Evolutionary conservation across 2,113 vertebrate genomes (phyloP).

Genomic region (Pao palembangensis): DNA sequence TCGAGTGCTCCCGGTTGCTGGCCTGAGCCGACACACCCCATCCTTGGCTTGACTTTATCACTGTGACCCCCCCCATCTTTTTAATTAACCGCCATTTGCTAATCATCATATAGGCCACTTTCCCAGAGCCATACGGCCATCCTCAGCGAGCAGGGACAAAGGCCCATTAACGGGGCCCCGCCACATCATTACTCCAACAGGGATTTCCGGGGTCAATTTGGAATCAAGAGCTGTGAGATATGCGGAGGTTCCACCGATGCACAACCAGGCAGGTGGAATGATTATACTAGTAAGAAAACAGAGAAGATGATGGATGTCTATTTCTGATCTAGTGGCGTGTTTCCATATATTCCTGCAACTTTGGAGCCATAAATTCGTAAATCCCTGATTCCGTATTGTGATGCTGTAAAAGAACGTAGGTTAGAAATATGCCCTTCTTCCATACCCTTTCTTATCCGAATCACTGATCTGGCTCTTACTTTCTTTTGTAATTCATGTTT

Average conservation of each 20-base stretch:
- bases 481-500: conserved; percentile 32
- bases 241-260: conserved; percentile 32
- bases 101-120: conserved; percentile 68
- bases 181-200: conserved; percentile 30
- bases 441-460: neutral
- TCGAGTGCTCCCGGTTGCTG: conserved; percentile 49
- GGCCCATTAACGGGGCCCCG: conserved; percentile 47
- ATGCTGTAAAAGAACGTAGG: neutral
- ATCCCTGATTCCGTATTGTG: no score
- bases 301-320: neutral
- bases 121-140: conserved; percentile 65
- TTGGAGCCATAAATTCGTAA: no score
- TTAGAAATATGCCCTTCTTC: neutral
- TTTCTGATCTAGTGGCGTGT: no score
- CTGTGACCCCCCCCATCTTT: conserved; percentile 81
- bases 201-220: conserved; percentile 55
- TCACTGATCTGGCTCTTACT: conserved; percentile 15
- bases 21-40: conserved; percentile 56
- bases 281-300: conserved; percentile 14
- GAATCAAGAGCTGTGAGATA: conserved; percentile 47
- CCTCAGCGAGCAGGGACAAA: conserved; percentile 66
- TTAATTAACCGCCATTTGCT: conserved; percentile 83
- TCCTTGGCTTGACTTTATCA: conserved; percentile 76
- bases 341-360: no score
- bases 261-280: conserved; percentile 22